These are phyloP conservation scores for Dascillus cervinus DNA, from an alignment of 2,888 invertebrate species.

Conservation along the genomic window DNA sequence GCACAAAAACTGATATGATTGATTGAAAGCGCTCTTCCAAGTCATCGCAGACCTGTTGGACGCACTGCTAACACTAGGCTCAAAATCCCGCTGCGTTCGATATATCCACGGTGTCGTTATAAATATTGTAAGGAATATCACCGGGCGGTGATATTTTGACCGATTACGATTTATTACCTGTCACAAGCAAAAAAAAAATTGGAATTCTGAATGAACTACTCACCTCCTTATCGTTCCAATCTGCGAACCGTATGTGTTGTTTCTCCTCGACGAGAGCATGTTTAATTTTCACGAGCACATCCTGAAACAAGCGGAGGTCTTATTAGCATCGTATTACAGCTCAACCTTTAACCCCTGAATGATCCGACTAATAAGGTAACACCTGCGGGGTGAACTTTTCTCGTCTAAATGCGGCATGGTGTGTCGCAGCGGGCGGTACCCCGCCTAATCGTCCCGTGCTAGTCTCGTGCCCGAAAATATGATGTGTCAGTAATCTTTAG, in stretches of 20 bases:
- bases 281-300: constrained; percentile 79
- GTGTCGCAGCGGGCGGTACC: constrained; percentile 27
- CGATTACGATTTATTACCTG: constrained; percentile 19
- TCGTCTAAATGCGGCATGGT: constrained; percentile 18
- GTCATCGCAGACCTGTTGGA: constrained; percentile 10
- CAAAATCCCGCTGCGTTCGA: constrained; percentile 9
- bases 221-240: constrained; percentile 91
- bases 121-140: constrained; percentile 12
- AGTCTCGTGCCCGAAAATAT: constrained; percentile 19
- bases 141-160: constrained; percentile 21
- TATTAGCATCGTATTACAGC: constrained; percentile 1
- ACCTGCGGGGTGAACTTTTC: constrained; percentile 26
- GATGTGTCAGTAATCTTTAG: constrained; percentile 10
- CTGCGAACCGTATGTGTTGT: constrained; percentile 86
- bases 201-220: too few relatives aligned
- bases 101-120: constrained; percentile 11
- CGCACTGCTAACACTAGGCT: constrained; percentile 7
- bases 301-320: constrained; percentile 62
- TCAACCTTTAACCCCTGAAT: constrained; percentile 6
- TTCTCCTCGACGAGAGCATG: constrained; percentile 77
- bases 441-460: constrained; percentile 22
- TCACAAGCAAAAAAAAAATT: too few relatives aligned
- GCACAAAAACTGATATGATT: too few relatives aligned
- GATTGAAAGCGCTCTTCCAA: constrained; percentile 6
- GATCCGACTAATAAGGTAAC: constrained; percentile 28